Conservation (phyloP, 2,888 invertebrate genomes). For the Rhimphoctona megacephalus region DNA sequence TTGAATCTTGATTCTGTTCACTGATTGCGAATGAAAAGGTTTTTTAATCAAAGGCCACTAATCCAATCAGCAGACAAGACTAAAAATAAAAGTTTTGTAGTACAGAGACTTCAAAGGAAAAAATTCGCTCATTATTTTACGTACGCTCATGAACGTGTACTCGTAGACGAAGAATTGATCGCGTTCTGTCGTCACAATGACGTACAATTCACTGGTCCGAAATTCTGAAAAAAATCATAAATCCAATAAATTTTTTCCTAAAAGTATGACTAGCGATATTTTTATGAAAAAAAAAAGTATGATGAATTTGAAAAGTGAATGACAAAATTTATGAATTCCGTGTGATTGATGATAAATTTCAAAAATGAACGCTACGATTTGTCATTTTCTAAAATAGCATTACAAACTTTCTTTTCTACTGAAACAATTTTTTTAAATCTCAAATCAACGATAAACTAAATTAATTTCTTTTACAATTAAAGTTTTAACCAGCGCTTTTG, state of each 20-base stretch:
- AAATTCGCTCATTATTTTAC: constrained; percentile 7
- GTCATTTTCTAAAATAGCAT: too few species aligned
- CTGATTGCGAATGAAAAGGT: neutral
- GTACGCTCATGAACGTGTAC: constrained; percentile 72
- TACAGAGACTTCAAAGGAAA: constrained; percentile 6
- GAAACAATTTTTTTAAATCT: too few species aligned
- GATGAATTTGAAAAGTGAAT: neutral
- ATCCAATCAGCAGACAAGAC: neutral
- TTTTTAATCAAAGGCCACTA: neutral
- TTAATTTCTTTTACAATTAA: too few species aligned
- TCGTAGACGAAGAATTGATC: constrained; percentile 77
- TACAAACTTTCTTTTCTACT: too few species aligned
- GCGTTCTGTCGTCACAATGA: constrained; percentile 75
- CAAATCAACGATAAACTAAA: too few species aligned
- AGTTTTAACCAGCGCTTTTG: too few species aligned
- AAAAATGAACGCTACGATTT: too few species aligned
- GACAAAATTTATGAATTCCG: neutral
- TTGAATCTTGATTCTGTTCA: neutral
- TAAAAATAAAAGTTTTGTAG: neutral
- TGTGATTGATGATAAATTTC: neutral
- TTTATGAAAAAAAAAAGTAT: neutral
- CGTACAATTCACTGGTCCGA: constrained; percentile 61
- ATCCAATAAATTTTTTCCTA: neutral
- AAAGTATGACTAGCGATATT: neutral
- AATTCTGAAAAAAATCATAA: constrained; percentile 35